phyloP scores from a whole-genome alignment of 2,113 vertebrate species.

The Malurus alboscapulatus region DNA sequence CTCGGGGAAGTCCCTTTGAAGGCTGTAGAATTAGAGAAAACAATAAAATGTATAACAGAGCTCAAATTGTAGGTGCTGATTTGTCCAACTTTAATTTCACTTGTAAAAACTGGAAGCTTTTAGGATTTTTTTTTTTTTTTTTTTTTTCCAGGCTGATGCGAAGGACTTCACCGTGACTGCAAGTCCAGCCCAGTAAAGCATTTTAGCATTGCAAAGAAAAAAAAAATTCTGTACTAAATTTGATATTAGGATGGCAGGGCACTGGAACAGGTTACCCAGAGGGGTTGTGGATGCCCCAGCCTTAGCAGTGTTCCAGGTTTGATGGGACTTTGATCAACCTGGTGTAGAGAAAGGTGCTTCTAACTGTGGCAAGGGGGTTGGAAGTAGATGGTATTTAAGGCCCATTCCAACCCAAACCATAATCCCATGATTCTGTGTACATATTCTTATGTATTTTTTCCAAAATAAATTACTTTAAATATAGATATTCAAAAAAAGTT shows the following conservation, averaged over 20 bases:
- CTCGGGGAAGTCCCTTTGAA: not conserved
- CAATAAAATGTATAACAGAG: not conserved
- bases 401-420: not conserved
- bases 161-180: not conserved
- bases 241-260: not conserved
- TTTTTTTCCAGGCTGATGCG: not conserved
- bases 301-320: not conserved
- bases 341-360: not conserved
- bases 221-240: not conserved
- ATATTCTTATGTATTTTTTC: rapidly evolving
- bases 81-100: not conserved
- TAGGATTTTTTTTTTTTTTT: not conserved
- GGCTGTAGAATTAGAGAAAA: not conserved
- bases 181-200: not conserved
- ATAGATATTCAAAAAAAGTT: not conserved
- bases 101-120: not conserved
- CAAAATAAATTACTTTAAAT: not conserved
- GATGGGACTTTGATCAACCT: not conserved
- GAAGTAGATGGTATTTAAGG: not conserved
- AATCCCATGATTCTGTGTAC: not conserved
- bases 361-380: not conserved
- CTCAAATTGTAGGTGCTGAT: not conserved
- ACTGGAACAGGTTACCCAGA: not conserved
- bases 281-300: not conserved
- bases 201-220: not conserved